Evolutionary conservation across 1,140 invertebrate species (phyloP).

Genomic region (Neodiprion lecontei): DNA sequence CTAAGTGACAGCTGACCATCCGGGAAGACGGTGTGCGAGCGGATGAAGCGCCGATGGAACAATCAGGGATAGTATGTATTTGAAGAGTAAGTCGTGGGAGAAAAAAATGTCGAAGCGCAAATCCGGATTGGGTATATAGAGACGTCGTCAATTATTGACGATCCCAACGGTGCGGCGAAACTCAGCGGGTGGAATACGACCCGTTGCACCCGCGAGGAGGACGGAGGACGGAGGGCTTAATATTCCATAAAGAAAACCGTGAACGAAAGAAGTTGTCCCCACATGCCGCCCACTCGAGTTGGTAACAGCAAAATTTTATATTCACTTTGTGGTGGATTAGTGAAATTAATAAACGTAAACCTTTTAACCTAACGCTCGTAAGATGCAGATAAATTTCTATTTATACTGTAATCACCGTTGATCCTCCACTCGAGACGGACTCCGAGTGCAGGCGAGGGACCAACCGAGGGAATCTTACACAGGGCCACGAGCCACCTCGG

Average conservation of each 20-base stretch:
- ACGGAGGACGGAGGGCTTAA: background rate
- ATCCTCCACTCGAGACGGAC: background rate
- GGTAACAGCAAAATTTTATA: constrained; percentile 21
- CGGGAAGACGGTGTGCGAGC: too few relatives aligned
- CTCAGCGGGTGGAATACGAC: background rate
- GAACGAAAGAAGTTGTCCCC: background rate
- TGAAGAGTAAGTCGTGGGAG: too few relatives aligned
- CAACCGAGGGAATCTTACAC: background rate
- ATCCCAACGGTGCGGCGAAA: background rate
- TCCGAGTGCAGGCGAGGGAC: background rate
- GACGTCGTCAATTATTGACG: background rate
- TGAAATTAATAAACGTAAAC: constrained; percentile 59
- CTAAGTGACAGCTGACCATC: too few relatives aligned
- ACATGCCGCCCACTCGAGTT: background rate
- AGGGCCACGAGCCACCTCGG: constrained; percentile 37
- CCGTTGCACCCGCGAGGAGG: background rate
- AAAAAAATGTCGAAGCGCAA: too few relatives aligned
- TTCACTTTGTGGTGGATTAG: constrained; percentile 43
- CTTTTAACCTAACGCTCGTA: constrained; percentile 49
- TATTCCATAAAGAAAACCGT: background rate
- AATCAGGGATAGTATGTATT: too few relatives aligned
- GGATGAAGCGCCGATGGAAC: too few relatives aligned
- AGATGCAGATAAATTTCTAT: constrained; percentile 54
- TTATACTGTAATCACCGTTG: constrained; percentile 41
- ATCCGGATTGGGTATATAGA: background rate